Conservation (phyloP, 2,888 invertebrate genomes). For the Drosophila emarginata region DNA sequence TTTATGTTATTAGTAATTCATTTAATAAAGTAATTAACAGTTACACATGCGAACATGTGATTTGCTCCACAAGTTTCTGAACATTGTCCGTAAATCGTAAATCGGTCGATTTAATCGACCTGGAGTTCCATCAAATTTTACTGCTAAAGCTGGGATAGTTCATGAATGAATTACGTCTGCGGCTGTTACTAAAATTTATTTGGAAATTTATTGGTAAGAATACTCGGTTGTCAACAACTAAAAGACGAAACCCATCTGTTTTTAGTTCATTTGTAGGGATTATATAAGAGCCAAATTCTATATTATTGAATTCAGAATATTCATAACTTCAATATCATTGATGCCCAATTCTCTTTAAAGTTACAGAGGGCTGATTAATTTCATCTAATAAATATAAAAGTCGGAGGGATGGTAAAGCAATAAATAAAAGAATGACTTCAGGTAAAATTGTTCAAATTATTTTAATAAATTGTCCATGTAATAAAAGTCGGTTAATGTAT, state of each 20-base stretch:
- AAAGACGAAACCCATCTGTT: slow-evolving; percentile 64
- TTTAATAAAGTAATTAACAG: slow-evolving; percentile 84
- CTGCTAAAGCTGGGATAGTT: slow-evolving; percentile 85
- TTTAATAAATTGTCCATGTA: too few species aligned
- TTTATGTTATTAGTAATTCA: slow-evolving; percentile 83
- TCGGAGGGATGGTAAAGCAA: too few species aligned
- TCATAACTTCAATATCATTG: too few species aligned
- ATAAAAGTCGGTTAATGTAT: too few species aligned
- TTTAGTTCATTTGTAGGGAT: slow-evolving; percentile 82
- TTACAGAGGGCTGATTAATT: too few species aligned
- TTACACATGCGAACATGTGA: slow-evolving; percentile 86
- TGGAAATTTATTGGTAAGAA: slow-evolving; percentile 85
- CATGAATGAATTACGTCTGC: slow-evolving; percentile 87
- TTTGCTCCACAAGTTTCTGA: slow-evolving; percentile 92
- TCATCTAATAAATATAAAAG: too few species aligned
- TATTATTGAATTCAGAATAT: too few species aligned
- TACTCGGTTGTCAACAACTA: slow-evolving; percentile 87
- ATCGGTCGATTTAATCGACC: slow-evolving; percentile 87
- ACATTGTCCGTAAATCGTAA: slow-evolving; percentile 89
- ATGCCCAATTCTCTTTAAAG: too few species aligned
- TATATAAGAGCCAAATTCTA: slow-evolving; percentile 87
- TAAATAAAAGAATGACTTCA: too few species aligned
- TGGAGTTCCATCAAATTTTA: slow-evolving; percentile 87
- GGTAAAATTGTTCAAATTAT: too few species aligned
- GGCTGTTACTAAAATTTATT: slow-evolving; percentile 83